Base-by-base conservation (phyloP, 2,113 vertebrate species). In the Morone chrysops region DNA sequence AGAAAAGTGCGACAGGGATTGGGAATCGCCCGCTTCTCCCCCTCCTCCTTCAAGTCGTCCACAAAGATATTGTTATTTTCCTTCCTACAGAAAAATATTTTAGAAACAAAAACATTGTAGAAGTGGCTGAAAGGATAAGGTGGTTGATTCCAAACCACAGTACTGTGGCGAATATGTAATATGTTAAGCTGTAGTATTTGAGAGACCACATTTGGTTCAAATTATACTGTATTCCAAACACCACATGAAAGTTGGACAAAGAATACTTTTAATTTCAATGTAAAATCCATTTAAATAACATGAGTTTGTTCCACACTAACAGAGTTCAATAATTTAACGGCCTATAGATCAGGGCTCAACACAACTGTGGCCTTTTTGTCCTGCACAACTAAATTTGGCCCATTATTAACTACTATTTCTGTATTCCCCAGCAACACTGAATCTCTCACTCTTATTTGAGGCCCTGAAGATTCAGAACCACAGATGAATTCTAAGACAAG, bases 11-110 rank as follows among this genome's bases (percentile, higher is more conserved):
- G 92, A 6, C 96, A 95, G 62, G 98, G 98, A 82, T 97, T 97
- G 4, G 97, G 97, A 90, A 99, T 82, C 4, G 36, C 36, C 16
- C 97, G 95, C 73, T 97, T 98, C 54, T 94, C 92, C 25, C 85
- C 92, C 38, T 90, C 95, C 73, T 97, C 96, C 86, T 94, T 96
- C 75, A 99, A 90, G 87, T 99, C 97, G 89, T 98, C 96, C 87
- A 98, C 98, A 73, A 96, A 96, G 66, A 99, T 94, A 73, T 97
- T 92, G 90, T 98, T 98, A 85, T 99, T 99, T 87, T 97, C 96
- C 83, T 96, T 97, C 90, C 98, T 99, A 91, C 76, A 83, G 2
- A 65, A 53, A 82, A 56, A 45, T 4, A 54, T 1, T 65, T 72
- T 1, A 78, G 2, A 76, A 65, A 78, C 0, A 41, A 22, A 5